Conservation (phyloP, 2,888 invertebrate species). For the Homarus gammarus region DNA sequence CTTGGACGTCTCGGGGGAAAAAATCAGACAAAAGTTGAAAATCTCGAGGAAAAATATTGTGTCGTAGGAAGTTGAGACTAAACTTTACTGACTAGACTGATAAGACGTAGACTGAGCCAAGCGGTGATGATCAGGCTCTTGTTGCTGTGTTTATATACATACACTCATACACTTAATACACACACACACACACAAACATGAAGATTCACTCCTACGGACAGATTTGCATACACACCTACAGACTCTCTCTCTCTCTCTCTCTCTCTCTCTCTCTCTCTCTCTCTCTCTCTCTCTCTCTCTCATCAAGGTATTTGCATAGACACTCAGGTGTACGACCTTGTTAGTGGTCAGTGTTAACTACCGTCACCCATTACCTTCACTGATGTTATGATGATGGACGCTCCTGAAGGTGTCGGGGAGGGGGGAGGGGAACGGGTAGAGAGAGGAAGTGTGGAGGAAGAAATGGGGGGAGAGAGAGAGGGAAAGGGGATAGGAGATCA, state of each 20-base stretch:
- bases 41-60: no score
- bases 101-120: no score
- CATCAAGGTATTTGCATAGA: background rate
- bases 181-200: slow-evolving; percentile 19
- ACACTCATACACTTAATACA: slow-evolving; percentile 7
- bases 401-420: background rate
- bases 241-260: background rate
- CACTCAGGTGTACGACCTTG: background rate
- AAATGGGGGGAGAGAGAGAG: background rate
- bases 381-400: background rate
- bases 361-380: background rate
- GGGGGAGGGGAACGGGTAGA: background rate
- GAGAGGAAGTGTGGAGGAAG: background rate
- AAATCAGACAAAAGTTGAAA: no score
- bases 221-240: slow-evolving; percentile 9
- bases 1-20: no score
- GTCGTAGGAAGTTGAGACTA: no score
- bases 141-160: no score
- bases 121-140: no score
- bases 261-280: background rate
- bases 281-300: background rate
- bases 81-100: no score
- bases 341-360: background rate
- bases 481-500: slow-evolving; percentile 1
- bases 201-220: slow-evolving; percentile 7